phyloP scores from a whole-genome alignment of 2,113 vertebrate species.

The Crotalus tigris region DNA sequence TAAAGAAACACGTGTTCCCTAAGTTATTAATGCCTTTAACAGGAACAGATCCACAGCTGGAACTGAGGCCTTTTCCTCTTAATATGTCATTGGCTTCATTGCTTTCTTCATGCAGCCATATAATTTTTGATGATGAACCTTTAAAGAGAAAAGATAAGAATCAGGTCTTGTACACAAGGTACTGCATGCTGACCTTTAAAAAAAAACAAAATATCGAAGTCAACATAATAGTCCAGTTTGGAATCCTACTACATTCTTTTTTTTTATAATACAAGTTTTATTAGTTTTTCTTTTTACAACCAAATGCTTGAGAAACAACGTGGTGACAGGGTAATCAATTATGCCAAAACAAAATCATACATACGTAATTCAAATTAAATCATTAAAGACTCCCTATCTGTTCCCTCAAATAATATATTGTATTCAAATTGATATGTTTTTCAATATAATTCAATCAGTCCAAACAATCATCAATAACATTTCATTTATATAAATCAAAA shows the following conservation, averaged over 20 bases:
- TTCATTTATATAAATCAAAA: too few relatives aligned
- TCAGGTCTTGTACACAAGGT: not conserved
- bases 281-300: too few relatives aligned
- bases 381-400: too few relatives aligned
- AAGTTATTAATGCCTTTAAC: conserved; percentile 96
- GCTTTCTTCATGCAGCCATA: conserved; percentile 82
- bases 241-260: not conserved
- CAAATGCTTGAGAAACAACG: too few relatives aligned
- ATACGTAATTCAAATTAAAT: too few relatives aligned
- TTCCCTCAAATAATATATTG: too few relatives aligned
- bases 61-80: conserved; percentile 72
- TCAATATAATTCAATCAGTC: too few relatives aligned
- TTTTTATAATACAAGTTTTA: too few relatives aligned
- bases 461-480: too few relatives aligned
- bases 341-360: too few relatives aligned
- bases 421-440: too few relatives aligned
- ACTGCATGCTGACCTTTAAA: not conserved
- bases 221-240: not conserved
- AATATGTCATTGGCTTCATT: conserved; percentile 74
- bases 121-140: conserved; percentile 83
- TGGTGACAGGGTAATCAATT: too few relatives aligned
- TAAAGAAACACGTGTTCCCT: conserved; percentile 98
- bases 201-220: not conserved
- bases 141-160: conserved; percentile 43
- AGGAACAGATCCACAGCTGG: conserved; percentile 73